Evolutionary conservation across 2,888 invertebrate species (phyloP), one percentile per base, ranked within the genome.

Genomic region (Drosophila longiperda): DNA sequence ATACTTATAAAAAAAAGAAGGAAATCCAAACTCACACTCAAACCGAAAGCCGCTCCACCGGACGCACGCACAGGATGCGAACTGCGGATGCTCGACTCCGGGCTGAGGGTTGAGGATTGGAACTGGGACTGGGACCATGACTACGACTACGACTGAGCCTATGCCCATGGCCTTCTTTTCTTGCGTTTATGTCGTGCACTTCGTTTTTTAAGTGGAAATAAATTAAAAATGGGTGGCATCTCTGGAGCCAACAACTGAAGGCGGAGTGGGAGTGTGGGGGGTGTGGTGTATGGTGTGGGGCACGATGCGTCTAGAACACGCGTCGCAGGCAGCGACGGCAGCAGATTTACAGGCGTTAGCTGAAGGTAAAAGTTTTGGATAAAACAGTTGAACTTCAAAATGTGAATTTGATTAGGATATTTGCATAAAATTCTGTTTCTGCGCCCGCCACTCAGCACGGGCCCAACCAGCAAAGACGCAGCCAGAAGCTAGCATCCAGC

Each of bases 331-430:
- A 55, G 42, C 62, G 62, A 29, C 66, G 53, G 48, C 53, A 38
- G 61, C 55, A 52, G 78, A 50, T 66, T 66, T 63, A 49, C 48
- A 49, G 40, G 65, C 66, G 71, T 66, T 52, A 62, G 66, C 64
- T 66, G 67, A 70, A 87, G 85, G 90, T 77, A 82, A 80, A 90
- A 91, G 81, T 91, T 91, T 91, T 91, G 92, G 91, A 91, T 91
- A 92, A 92, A 91, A 92, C 87, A 92, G 91, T 92, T 92, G 83
- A 87, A 91, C 91, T 91, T 87, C 91, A 85, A 92, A 93, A 93
- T 92, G 92, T 81, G 92, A 92, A 92, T 93, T 93, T 93, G 92
- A 93, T 93, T 92, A 92, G 92, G 91, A 91, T 87, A 93, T 93
- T 93, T 93, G 92, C 92, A 93, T 93, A 93, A 92, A 91, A 87